Base-by-base conservation (phyloP, 1,140 invertebrate genomes). In the Calephelis virginiensis region DNA sequence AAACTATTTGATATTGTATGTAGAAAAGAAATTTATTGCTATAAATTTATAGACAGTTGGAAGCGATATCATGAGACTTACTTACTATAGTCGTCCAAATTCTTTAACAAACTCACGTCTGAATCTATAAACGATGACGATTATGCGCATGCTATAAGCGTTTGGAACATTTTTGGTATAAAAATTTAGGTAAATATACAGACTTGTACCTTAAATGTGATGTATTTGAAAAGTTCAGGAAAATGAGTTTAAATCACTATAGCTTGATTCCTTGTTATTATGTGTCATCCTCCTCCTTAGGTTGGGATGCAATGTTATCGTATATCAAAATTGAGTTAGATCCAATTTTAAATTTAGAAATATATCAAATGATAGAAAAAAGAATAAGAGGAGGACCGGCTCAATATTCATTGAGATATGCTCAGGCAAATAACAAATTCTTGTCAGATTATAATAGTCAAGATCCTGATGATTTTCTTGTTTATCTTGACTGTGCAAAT, bases 401-500 rank as follows among this genome's bases (percentile, higher is more conserved):
- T 6, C 47, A 48, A 9, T 48, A n/a, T 48, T 48, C 47, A 48
- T 48, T 48, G 2, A 48, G 11, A 48, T 48, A 48, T 9, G 47
- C 11, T 6, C 5, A 3, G 13, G 47, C 11, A 5, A 48, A 48
- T 9, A 48, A n/a, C 13, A 48, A 48, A n/a, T 48, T n/a, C 13
- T 6, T n/a, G 0, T 4, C 47, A 6, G 4, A 0, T n/a, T 48
- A 48, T 9, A 48, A 48, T n/a, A 48, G 12, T n/a, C 5, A 48
- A 0, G 2, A 48, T 6, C 10, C 10, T 0, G 12, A n/a, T 48
- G 13, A 0, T 48, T 48, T n/a, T 48, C 13, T 48, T n/a, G 12
- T 48, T 48, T 48, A 48, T 48, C 13, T 48, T n/a, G 47, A 48
- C 13, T 48, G 47, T 48, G 47, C 13, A n/a, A 48, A 48, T n/a